Percentiles rank a stretch among this genome's conserved stretches.
These are phyloP conservation scores for Muscidifurax raptorellus DNA, from an alignment of 1,140 invertebrate genomes.

Conservation along the genomic window DNA sequence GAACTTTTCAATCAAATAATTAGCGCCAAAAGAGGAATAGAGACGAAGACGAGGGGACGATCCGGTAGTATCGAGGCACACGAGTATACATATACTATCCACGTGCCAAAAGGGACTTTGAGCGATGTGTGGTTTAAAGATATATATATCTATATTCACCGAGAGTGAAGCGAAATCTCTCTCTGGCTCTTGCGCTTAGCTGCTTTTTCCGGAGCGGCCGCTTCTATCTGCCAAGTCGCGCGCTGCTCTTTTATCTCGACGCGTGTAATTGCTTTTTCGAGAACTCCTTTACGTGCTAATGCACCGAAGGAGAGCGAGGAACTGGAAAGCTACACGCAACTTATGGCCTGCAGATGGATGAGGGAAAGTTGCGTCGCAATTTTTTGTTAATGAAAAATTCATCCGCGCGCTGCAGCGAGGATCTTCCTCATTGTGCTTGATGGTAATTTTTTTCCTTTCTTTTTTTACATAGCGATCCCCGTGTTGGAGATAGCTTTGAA, in stretches of 20 bases:
- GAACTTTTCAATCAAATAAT: conserved; percentile 28
- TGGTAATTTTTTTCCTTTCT: too few species aligned
- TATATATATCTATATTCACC: background rate
- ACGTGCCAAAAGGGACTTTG: background rate
- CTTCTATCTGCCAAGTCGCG: conserved; percentile 22
- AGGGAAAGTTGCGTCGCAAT: background rate
- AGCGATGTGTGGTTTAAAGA: conserved; percentile 1
- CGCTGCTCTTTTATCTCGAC: conserved; percentile 35
- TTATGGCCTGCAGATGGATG: background rate
- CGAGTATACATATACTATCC: background rate
- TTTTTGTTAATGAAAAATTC: conserved; percentile 13
- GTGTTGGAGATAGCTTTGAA: too few species aligned
- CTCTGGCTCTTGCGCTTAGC: background rate
- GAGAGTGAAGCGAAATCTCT: background rate
- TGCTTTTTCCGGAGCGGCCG: background rate
- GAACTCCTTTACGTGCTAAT: conserved; percentile 45
- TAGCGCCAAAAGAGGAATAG: background rate
- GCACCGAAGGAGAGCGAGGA: background rate
- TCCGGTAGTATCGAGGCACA: background rate
- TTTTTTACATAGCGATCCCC: too few species aligned
- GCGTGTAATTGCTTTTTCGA: conserved; percentile 41
- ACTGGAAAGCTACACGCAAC: background rate
- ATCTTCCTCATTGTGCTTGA: too few species aligned
- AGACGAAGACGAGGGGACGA: background rate
- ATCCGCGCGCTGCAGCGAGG: background rate